A percentile compares a stretch with the other conserved stretches of the same genome.
These are phyloP conservation scores for Agapostemon virescens DNA, from an alignment of 2,888 invertebrate species.

Conservation along the genomic window DNA sequence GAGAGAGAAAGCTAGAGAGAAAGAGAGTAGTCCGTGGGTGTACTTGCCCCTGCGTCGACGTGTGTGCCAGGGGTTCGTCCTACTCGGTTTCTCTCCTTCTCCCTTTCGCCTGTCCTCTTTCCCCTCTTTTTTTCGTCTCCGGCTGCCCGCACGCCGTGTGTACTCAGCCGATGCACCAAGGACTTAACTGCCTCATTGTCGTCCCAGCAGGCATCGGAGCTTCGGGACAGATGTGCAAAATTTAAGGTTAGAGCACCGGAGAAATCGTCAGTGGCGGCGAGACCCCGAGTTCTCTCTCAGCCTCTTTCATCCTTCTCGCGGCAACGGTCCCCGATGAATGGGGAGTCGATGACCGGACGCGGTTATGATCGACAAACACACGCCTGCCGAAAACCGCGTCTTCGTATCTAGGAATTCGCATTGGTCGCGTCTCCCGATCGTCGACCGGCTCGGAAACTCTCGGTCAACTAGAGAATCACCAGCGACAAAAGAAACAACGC, in stretches of 20 bases:
- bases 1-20: not conserved
- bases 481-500: not conserved
- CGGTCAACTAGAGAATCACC: not conserved
- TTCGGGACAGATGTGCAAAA: slow-evolving; percentile 78
- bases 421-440: not conserved
- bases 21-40: slow-evolving; percentile 59
- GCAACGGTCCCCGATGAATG: slow-evolving; percentile 24
- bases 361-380: slow-evolving; percentile 26
- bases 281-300: slow-evolving; percentile 27
- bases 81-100: slow-evolving; percentile 49
- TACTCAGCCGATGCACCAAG: slow-evolving; percentile 77
- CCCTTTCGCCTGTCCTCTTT: slow-evolving; percentile 46
- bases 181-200: slow-evolving; percentile 78
- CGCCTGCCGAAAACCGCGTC: no score
- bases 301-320: slow-evolving; percentile 42
- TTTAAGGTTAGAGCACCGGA: slow-evolving; percentile 69
- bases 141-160: slow-evolving; percentile 69
- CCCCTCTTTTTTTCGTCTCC: slow-evolving; percentile 59
- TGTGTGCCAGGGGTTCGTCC: slow-evolving; percentile 60
- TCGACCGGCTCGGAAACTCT: not conserved
- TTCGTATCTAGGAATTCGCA: not conserved
- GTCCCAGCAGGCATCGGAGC: slow-evolving; percentile 73
- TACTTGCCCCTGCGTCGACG: slow-evolving; percentile 53
- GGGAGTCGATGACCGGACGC: slow-evolving; percentile 44
- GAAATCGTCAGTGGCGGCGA: slow-evolving; percentile 54